phyloP scores from a whole-genome alignment of 2,113 vertebrate genomes.

The Oreamnos americanus region DNA sequence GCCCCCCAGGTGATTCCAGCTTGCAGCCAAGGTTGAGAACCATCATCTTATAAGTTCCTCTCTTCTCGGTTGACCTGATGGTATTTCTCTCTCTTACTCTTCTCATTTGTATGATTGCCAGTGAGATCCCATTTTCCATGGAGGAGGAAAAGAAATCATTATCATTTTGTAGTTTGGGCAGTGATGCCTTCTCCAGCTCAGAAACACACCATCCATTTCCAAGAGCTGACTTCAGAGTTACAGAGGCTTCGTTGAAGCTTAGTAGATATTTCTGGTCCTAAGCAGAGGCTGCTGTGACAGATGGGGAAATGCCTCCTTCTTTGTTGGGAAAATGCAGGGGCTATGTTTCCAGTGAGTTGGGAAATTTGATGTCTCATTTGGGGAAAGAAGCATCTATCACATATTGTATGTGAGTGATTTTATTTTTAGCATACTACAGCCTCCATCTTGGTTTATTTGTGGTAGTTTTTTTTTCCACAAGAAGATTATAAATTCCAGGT shows the following conservation, averaged over 20 bases:
- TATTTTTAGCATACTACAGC: neutral
- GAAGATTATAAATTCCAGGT: neutral
- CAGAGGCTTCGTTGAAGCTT: neutral
- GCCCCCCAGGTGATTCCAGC: neutral
- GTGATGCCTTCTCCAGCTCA: neutral
- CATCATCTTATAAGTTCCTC: neutral
- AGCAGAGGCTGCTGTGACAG: neutral
- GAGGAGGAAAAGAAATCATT: neutral
- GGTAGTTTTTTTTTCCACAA: neutral
- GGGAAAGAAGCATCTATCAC: neutral
- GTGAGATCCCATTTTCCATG: neutral
- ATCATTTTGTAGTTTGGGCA: neutral
- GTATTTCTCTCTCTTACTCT: neutral
- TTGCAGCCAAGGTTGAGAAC: neutral
- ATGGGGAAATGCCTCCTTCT: neutral
- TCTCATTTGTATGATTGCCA: neutral
- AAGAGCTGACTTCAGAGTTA: neutral
- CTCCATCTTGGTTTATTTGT: neutral
- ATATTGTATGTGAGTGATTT: neutral
- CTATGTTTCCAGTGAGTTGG: neutral
- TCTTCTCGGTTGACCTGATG: neutral
- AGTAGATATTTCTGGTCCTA: neutral
- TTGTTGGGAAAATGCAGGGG: neutral
- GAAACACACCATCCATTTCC: neutral
- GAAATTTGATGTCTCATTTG: neutral